These are phyloP conservation scores for Sardina pilchardus DNA, from an alignment of 2,113 vertebrate species.

Conservation along the genomic window DNA sequence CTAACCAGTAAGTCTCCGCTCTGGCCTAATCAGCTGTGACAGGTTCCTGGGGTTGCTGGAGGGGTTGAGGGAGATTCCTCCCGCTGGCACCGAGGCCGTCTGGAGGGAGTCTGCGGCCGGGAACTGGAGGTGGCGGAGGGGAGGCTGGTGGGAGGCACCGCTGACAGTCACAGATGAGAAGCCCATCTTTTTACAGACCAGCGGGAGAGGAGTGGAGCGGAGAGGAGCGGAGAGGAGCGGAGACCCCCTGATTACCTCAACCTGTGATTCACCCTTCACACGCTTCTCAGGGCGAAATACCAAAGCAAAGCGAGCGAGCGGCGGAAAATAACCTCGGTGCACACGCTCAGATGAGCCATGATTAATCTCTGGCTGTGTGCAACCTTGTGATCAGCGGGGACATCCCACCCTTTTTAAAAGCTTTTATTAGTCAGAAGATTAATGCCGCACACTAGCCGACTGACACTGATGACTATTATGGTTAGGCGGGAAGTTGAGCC, in stretches of 20 bases:
- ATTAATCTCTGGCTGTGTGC: not conserved
- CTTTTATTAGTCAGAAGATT: not conserved
- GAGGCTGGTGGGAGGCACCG: too few relatives aligned
- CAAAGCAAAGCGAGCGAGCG: not conserved
- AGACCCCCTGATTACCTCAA: not conserved
- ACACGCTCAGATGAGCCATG: not conserved
- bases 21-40: not conserved
- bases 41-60: not conserved
- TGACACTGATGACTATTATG: not conserved
- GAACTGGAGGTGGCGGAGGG: too few relatives aligned
- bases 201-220: not conserved
- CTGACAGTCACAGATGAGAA: slow-evolving; percentile 52
- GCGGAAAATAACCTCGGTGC: not conserved
- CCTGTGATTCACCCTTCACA: not conserved
- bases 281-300: not conserved
- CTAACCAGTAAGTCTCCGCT: not conserved
- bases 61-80: slow-evolving; percentile 2
- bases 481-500: not conserved
- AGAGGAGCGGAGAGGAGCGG: not conserved
- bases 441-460: not conserved
- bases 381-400: not conserved
- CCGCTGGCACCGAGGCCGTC: not conserved
- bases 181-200: slow-evolving; percentile 54
- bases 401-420: not conserved
- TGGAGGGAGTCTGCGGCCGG: not conserved